Conservation (phyloP, 2,888 invertebrate genomes). For the Thymelicus sylvestris region DNA sequence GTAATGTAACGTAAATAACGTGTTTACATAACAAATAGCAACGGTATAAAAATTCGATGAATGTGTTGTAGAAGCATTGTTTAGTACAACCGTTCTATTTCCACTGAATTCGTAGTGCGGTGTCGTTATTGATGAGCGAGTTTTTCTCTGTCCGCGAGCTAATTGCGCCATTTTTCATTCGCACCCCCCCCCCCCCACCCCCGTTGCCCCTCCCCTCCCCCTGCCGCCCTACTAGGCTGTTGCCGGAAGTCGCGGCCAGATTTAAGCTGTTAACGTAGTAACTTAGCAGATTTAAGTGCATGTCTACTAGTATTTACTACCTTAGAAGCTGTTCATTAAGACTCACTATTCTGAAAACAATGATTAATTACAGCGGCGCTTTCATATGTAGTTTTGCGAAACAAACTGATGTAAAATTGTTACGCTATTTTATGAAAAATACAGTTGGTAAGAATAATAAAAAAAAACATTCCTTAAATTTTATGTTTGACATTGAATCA, state of each 20-base stretch:
- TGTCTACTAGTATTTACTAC: neutral
- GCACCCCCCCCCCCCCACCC: slow-evolving; percentile 55
- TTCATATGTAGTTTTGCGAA: too few species aligned
- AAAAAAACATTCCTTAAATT: too few species aligned
- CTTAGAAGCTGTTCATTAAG: too few species aligned
- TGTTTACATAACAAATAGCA: neutral
- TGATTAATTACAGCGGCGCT: too few species aligned
- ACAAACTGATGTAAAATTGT: too few species aligned
- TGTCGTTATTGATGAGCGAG: slow-evolving; percentile 63
- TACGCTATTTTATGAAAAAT: too few species aligned
- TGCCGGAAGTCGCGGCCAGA: slow-evolving; percentile 24
- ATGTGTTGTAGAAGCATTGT: neutral
- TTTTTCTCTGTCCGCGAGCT: slow-evolving; percentile 83
- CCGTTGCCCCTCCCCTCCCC: slow-evolving; percentile 47
- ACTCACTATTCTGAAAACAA: too few species aligned
- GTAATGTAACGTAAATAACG: neutral
- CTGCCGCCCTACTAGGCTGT: slow-evolving; percentile 3
- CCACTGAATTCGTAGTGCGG: slow-evolving; percentile 44
- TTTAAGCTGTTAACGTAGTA: slow-evolving; percentile 17
- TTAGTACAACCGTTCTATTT: slow-evolving; percentile 23
- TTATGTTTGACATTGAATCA: too few species aligned
- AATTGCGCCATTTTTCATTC: slow-evolving; percentile 83
- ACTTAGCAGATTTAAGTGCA: slow-evolving; percentile 4
- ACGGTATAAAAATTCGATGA: neutral
- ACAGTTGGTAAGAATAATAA: too few species aligned